phyloP scores from a whole-genome alignment of 2,113 vertebrate species.

The Sinosuthora webbiana region DNA sequence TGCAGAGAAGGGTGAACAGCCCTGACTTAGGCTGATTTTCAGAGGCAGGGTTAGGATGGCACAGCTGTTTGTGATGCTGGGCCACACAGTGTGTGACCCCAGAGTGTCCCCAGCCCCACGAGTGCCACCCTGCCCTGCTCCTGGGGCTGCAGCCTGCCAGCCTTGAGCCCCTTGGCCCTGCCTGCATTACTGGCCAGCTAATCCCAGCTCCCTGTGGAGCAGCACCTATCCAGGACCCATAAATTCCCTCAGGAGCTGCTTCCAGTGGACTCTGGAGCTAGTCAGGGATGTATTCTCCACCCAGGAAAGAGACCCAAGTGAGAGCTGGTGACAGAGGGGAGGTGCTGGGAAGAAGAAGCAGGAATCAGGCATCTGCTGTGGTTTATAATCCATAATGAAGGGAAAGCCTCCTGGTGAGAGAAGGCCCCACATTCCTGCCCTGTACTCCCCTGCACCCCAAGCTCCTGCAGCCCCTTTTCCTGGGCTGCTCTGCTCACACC shows the following conservation, averaged over 20 bases:
- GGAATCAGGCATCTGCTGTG: neutral
- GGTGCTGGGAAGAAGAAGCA: neutral
- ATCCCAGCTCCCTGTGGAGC: neutral
- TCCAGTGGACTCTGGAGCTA: neutral
- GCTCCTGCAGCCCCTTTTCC: neutral
- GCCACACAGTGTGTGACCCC: neutral
- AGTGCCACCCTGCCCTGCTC: neutral
- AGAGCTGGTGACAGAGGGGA: neutral
- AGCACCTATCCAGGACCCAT: neutral
- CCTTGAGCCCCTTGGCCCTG: neutral
- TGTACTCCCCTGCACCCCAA: neutral
- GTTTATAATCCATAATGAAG: rapidly evolving
- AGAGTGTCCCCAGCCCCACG: rapidly evolving
- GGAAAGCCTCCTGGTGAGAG: neutral
- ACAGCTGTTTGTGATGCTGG: neutral
- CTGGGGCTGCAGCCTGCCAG: neutral
- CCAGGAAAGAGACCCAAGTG: neutral
- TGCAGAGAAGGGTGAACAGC: neutral
- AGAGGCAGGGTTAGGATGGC: neutral
- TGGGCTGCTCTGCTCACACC: neutral
- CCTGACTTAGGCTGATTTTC: neutral
- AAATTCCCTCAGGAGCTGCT: neutral
- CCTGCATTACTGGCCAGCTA: neutral
- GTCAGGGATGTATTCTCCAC: neutral
- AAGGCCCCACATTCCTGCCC: neutral